Percentiles rank a stretch among this genome's conserved stretches.
These are phyloP conservation scores for Siniperca chuatsi DNA, from an alignment of 2,113 vertebrate genomes.

Conservation along the genomic window DNA sequence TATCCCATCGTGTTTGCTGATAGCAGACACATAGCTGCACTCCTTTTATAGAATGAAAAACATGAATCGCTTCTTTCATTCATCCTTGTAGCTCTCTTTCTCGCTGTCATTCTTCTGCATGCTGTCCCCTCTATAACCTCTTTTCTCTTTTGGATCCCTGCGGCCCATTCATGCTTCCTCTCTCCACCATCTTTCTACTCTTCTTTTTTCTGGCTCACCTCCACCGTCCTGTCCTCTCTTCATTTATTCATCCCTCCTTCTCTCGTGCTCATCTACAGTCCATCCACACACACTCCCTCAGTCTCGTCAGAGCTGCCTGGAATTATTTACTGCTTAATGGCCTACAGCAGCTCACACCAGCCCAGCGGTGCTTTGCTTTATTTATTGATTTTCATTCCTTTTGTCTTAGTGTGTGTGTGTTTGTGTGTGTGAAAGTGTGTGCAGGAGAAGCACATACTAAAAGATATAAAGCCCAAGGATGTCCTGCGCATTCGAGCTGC, in stretches of 20 bases:
- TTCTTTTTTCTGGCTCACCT: conserved; percentile 19
- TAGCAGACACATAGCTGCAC: conserved; percentile 4
- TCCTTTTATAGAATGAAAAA: background rate
- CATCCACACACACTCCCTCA: conserved; percentile 38
- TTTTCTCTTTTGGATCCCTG: background rate
- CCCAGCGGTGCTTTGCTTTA: conserved; percentile 70
- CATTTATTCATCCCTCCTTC: conserved; percentile 55
- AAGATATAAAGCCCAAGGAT: conserved; percentile 69
- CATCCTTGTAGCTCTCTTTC: background rate
- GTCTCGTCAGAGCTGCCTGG: conserved; percentile 66
- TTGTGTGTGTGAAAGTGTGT: conserved; percentile 7
- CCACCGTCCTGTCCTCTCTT: conserved; percentile 14
- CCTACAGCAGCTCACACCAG: conserved; percentile 67
- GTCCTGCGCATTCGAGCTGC: conserved; percentile 38
- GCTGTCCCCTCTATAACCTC: background rate
- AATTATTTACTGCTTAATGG: conserved; percentile 81
- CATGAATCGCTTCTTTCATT: conserved; percentile 12
- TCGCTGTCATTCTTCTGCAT: background rate
- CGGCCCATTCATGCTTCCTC: conserved; percentile 24
- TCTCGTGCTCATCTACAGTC: conserved; percentile 67
- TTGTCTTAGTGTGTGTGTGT: conserved; percentile 54
- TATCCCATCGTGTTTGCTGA: background rate
- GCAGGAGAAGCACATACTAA: conserved; percentile 45
- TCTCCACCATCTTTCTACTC: conserved; percentile 8
- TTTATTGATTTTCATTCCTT: conserved; percentile 76